Evolutionary conservation across 2,888 invertebrate genomes (phyloP), one percentile per base, ranked within the genome.

Genomic region (Dicyrtoma fusca): DNA sequence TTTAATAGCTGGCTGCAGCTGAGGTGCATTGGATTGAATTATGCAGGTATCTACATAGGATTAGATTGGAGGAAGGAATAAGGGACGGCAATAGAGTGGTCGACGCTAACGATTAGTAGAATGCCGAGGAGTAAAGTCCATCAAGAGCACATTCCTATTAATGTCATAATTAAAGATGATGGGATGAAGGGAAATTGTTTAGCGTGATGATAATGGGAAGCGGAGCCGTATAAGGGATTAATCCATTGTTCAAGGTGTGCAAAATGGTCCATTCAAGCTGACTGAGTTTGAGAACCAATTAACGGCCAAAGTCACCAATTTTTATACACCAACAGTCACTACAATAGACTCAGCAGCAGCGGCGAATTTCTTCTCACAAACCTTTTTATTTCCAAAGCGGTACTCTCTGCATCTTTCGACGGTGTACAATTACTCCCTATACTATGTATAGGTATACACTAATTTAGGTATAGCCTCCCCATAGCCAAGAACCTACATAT

Each of bases 141-240:
- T 69, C 69, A 69, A 62, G 69, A 61, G 61, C 61, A 59, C 49
- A 69, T 69, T 69, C 61, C 69, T 71, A 71, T 71, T 71, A 71
- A 71, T 71, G 71, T 71, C 71, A 71, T 71, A 71, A 71, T 71
- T 71, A 71, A 63, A 42, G 63, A 71, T 55, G 63, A 63, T 53
- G 51, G 44, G 64, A 34, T 62, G 44, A 53, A 45, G 42, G n/a
- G 53, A 71, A 71, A 71, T 64, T 55, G 63, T 71, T 71, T 63
- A 63, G 44, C 34, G 64, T 64, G 62, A 42, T 61, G 61, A 62
- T 69, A 63, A 63, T 63, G 62, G 68, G 47, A 44, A 45, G 47
- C 45, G 25, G 45, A 44, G 57, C 68, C 68, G 57, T 68, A 68
- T 68, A 57, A 44, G 68, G 68, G 23, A 55, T 65, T 55, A 42